Evolutionary conservation across 2,113 vertebrate genomes (phyloP), one percentile per base, ranked within the genome.

Genomic region (Stegastes partitus): DNA sequence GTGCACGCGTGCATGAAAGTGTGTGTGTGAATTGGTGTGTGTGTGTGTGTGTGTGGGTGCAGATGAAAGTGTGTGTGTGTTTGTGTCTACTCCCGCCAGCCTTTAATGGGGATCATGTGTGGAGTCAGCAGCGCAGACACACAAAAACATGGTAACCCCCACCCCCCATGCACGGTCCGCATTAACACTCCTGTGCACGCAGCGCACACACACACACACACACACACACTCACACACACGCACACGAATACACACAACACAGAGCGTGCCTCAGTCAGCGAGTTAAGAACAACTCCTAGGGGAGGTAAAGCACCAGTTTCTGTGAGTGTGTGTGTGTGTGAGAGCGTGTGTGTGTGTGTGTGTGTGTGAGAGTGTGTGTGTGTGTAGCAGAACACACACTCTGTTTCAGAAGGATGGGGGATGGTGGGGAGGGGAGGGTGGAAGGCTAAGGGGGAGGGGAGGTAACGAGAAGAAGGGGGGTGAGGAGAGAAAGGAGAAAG

Each of bases 31-130:
- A 34, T 58, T 45, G 68, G 61, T 68, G 57, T 45, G 74, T 59
- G 64, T 49, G 47, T 34, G 67, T 42, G 22, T 55, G 39, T 63
- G 42, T 64, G 25, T 64, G 54, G 34, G 54, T 49, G 56, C 37
- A 31, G 19, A 34, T 47, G 31, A 34, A 34, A 34, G 28, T 54
- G 62, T 57, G 58, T 68, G 56, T 68, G 74, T 77, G 78, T 87
- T 87, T 86, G 79, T 81, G 71, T 86, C 67, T 90, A 67, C 85
- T 91, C 91, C 87, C 84, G 85, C 86, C 87, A 91, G 92, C 86
- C 88, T 87, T 84, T 94, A 94, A 95, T 94, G 91, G 90, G 89
- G 92, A 94, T 94, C 94, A 94, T 93, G 92, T 94, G 94, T 94
- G 92, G 90, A 93, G 90, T 93, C 93, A 93, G 93, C 93, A 93